Percentiles rank a stretch among this genome's conserved stretches.
These are phyloP conservation scores for Umimayanthus kanabou DNA, from an alignment of 92 coral and sea anemone genomes.

Conservation along the genomic window DNA sequence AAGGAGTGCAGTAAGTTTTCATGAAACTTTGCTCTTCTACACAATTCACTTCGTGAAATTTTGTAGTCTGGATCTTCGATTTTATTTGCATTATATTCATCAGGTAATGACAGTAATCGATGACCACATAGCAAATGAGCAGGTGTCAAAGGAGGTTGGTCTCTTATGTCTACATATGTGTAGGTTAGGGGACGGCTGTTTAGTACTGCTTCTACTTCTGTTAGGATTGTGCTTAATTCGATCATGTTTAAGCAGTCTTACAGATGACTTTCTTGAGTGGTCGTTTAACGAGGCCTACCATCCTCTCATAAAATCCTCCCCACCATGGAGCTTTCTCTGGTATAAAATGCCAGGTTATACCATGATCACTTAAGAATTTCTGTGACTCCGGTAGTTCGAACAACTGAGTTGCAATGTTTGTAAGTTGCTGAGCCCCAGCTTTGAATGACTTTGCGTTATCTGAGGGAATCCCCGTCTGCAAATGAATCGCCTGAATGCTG, in stretches of 20 bases:
- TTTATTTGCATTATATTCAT: neutral
- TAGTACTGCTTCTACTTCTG: neutral
- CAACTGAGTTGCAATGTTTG: conserved; percentile 34
- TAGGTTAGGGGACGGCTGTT: conserved; percentile 36
- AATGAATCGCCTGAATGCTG: conserved; percentile 52
- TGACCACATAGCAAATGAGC: neutral
- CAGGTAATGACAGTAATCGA: conserved; percentile 32
- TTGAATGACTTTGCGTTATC: conserved; percentile 60
- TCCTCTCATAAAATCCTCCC: no score
- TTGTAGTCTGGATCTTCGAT: neutral
- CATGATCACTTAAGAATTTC: conserved; percentile 39
- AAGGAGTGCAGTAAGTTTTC: conserved; percentile 13
- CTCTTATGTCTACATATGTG: conserved; percentile 23
- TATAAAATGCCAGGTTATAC: neutral
- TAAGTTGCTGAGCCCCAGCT: conserved; percentile 53
- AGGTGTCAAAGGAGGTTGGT: conserved; percentile 17
- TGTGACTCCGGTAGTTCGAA: conserved; percentile 31
- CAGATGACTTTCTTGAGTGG: conserved; percentile 12
- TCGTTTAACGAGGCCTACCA: no score
- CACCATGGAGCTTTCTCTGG: no score
- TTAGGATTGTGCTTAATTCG: neutral
- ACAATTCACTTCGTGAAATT: conserved; percentile 1
- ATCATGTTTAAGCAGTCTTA: conserved; percentile 45
- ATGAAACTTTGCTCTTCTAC: conserved; percentile 26
- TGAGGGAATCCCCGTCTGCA: conserved; percentile 58